Percentiles rank a stretch among this genome's conserved stretches.
phyloP scores from a whole-genome alignment of 2,888 invertebrate species.

The Dexiosoma caninum region DNA sequence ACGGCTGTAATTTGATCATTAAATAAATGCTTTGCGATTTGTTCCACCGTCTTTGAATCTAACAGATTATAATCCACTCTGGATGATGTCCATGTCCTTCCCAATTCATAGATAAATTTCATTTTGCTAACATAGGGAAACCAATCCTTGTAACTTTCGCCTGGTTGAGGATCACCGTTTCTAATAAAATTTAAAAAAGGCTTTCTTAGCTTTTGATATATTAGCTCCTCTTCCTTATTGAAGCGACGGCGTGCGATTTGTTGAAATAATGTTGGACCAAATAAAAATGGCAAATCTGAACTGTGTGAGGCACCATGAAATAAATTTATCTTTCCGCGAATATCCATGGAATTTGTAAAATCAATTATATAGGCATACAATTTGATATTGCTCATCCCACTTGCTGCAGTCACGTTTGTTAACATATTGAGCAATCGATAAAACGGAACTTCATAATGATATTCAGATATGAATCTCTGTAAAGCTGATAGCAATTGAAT shows the following conservation, averaged over 20 bases:
- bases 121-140: conserved; percentile 79
- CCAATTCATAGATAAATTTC: conserved; percentile 74
- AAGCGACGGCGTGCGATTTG: conserved; percentile 83
- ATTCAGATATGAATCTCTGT: conserved; percentile 76
- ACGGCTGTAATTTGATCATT: conserved; percentile 25
- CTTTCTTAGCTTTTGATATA: conserved; percentile 79
- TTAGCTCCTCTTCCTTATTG: conserved; percentile 80
- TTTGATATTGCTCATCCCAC: not conserved
- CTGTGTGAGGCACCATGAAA: conserved; percentile 82
- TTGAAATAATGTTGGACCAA: conserved; percentile 83
- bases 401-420: conserved; percentile 40
- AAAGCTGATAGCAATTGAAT: conserved; percentile 72
- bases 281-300: conserved; percentile 82
- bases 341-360: conserved; percentile 76
- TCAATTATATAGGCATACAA: conserved; percentile 76
- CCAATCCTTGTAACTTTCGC: conserved; percentile 80
- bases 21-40: conserved; percentile 72
- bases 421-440: conserved; percentile 71
- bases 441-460: conserved; percentile 75
- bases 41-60: conserved; percentile 67
- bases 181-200: conserved; percentile 80
- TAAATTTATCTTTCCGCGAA: conserved; percentile 76
- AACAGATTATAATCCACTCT: not conserved
- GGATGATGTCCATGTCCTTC: conserved; percentile 64
- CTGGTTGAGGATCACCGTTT: conserved; percentile 81